A percentile compares a stretch with the other conserved stretches of the same genome.
Evolutionary conservation across 2,888 invertebrate species (phyloP).

Genomic region (Diabrotica balteata): DNA sequence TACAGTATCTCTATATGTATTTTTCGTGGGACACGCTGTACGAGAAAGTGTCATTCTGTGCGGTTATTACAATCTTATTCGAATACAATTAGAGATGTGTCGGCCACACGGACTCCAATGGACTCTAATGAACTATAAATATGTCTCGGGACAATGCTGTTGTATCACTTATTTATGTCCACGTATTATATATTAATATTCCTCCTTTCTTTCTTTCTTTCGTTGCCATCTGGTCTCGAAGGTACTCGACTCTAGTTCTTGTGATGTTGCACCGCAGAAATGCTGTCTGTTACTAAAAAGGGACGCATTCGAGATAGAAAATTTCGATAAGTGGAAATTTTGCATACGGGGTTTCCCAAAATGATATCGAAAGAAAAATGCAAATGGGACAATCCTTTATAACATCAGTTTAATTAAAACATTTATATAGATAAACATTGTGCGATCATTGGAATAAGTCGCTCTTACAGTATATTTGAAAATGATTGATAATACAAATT

Average conservation of each 20-base stretch:
- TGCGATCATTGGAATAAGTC: too few species aligned
- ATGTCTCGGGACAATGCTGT: slow-evolving; percentile 58
- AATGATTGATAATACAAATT: too few species aligned
- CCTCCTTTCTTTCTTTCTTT: slow-evolving; percentile 38
- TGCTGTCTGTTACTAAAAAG: too few species aligned
- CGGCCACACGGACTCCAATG: slow-evolving; percentile 57
- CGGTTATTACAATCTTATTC: slow-evolving; percentile 60
- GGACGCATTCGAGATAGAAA: too few species aligned
- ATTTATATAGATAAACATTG: too few species aligned
- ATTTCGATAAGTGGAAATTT: too few species aligned
- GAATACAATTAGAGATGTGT: slow-evolving; percentile 61
- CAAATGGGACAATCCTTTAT: too few species aligned
- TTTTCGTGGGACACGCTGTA: slow-evolving; percentile 23
- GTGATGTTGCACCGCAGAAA: slow-evolving; percentile 7
- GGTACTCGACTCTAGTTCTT: slow-evolving; percentile 28
- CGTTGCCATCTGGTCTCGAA: slow-evolving; percentile 25
- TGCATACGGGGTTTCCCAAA: too few species aligned
- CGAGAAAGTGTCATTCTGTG: slow-evolving; percentile 54
- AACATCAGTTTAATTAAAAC: too few species aligned
- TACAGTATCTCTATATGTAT: too few species aligned
- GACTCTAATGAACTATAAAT: slow-evolving; percentile 61
- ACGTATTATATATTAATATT: slow-evolving; percentile 59
- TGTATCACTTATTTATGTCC: slow-evolving; percentile 60
- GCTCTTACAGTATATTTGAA: too few species aligned
- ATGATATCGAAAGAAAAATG: too few species aligned